Conservation (phyloP, 1,140 invertebrate genomes). For the Eumaeus atala region DNA sequence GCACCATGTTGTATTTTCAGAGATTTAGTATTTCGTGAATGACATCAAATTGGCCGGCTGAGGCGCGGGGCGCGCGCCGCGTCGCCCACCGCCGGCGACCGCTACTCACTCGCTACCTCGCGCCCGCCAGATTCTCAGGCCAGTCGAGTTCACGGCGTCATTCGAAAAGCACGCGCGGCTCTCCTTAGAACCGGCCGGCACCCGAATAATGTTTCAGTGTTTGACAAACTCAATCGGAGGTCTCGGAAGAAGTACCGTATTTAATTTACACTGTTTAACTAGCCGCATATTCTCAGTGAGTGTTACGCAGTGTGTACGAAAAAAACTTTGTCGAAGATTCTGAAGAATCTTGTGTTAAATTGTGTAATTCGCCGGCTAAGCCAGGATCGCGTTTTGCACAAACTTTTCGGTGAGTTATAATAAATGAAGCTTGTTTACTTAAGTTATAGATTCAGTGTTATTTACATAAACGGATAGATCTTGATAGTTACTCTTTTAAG, state of each 20-base stretch:
- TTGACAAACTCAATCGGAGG: constrained; percentile 72
- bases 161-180: constrained; percentile 64
- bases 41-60: constrained; percentile 56
- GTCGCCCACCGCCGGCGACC: constrained; percentile 33
- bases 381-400: constrained; percentile 66
- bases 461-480: constrained; percentile 34
- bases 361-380: constrained; percentile 67
- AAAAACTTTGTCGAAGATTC: constrained; percentile 74
- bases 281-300: constrained; percentile 71
- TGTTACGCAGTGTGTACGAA: constrained; percentile 72
- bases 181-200: constrained; percentile 62
- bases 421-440: constrained; percentile 16
- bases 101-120: constrained; percentile 43
- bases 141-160: constrained; percentile 67
- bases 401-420: constrained; percentile 65
- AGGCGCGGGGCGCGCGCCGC: constrained; percentile 29
- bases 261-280: constrained; percentile 70
- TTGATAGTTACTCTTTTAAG: constrained; percentile 26
- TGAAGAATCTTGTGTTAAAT: constrained; percentile 73
- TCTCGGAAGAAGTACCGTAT: constrained; percentile 71
- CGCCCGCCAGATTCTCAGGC: constrained; percentile 27
- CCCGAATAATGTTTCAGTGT: constrained; percentile 73
- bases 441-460: constrained; percentile 12
- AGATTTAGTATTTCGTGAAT: constrained; percentile 55
- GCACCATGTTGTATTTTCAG: constrained; percentile 53